Evolutionary conservation across 2,113 vertebrate genomes (phyloP).

Genomic region (Ahaetulla prasina): DNA sequence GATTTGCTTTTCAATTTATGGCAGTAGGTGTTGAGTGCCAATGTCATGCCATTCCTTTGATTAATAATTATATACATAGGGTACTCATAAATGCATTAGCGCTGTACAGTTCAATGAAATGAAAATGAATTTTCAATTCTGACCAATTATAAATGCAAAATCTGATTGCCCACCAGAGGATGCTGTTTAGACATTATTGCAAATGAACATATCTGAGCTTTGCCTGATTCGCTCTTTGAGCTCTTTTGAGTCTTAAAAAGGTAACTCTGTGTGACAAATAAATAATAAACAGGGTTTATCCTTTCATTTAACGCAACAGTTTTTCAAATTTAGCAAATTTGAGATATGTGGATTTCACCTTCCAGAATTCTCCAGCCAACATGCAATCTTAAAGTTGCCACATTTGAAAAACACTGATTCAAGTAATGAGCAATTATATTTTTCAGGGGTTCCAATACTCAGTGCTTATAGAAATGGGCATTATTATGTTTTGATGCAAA

Average conservation of each 20-base stretch:
- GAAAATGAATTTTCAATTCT: slow-evolving; percentile 1
- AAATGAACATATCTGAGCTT: background rate
- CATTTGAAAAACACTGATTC: background rate
- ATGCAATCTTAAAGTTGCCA: background rate
- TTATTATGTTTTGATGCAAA: background rate
- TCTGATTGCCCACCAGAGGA: slow-evolving; percentile 1
- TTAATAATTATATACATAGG: background rate
- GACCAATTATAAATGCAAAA: background rate
- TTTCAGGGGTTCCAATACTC: background rate
- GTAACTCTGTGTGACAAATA: background rate
- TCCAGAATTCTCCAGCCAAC: background rate
- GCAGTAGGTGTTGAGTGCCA: background rate
- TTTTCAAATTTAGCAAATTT: background rate
- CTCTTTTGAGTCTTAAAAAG: no score
- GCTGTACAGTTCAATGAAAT: background rate
- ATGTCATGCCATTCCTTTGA: background rate
- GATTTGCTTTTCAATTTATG: background rate
- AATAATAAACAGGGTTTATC: background rate
- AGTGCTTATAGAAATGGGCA: background rate
- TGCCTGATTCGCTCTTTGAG: background rate
- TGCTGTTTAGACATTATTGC: background rate
- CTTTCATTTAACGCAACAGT: background rate
- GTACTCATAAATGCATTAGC: background rate
- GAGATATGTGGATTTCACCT: background rate
- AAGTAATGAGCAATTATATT: background rate